Conservation (phyloP, 2,113 vertebrate species). For the Corydoras maculifer region DNA sequence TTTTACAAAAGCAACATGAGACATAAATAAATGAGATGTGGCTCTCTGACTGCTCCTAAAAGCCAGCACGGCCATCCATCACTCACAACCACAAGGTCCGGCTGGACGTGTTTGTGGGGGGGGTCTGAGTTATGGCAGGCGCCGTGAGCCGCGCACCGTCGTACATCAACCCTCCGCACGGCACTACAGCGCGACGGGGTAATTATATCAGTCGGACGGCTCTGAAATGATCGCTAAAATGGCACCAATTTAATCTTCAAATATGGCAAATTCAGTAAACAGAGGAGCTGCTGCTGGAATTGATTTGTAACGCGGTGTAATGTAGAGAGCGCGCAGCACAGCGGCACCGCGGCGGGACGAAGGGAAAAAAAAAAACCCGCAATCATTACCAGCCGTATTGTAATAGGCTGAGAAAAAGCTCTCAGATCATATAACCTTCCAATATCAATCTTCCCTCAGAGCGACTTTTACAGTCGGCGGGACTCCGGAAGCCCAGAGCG, state of each 20-base stretch:
- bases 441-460: conserved; percentile 4
- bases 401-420: conserved; percentile 6
- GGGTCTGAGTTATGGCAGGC: conserved; percentile 14
- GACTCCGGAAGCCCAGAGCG: not conserved
- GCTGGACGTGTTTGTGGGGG: not conserved
- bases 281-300: not conserved
- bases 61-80: conserved; percentile 21
- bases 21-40: conserved; percentile 33
- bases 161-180: no score
- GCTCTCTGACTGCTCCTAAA: conserved; percentile 29
- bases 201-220: conserved; percentile 12
- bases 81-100: conserved; percentile 4
- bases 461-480: conserved; percentile 17
- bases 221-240: conserved; percentile 1
- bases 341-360: no score
- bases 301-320: not conserved
- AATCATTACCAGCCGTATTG: not conserved
- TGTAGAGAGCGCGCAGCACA: not conserved
- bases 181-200: not conserved
- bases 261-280: not conserved
- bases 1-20: conserved; percentile 23
- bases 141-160: not conserved
- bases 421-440: not conserved
- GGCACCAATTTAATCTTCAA: not conserved
- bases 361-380: not conserved